Evolutionary conservation across 2,113 vertebrate genomes (phyloP).

Genomic region (Bungarus multicinctus): DNA sequence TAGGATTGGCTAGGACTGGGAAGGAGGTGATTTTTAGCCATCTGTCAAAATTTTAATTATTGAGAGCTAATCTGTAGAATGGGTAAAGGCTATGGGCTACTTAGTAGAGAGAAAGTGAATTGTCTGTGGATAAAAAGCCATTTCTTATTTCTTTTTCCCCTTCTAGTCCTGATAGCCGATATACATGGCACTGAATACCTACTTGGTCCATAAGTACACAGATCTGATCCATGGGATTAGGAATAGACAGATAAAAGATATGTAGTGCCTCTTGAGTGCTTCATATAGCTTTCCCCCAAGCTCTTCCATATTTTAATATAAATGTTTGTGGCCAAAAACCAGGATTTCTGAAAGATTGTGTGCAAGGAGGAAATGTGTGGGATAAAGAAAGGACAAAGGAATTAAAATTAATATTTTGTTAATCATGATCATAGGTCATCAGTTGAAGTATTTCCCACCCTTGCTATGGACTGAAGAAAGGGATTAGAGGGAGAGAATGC

Average conservation of each 20-base stretch:
- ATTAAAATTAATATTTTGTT: neutral
- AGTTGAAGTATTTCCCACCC: neutral
- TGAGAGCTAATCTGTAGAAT: neutral
- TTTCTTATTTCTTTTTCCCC: neutral
- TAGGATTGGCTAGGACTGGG: neutral
- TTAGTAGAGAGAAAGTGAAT: neutral
- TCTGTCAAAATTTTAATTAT: neutral
- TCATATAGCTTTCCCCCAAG: neutral
- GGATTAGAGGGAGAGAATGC: neutral
- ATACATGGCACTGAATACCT: neutral
- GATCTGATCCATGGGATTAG: neutral
- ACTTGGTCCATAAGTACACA: neutral
- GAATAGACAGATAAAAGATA: neutral
- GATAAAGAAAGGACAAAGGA: neutral
- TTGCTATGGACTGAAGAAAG: neutral
- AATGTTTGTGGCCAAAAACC: neutral
- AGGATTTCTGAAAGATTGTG: neutral
- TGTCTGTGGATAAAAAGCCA: neutral
- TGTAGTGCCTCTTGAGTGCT: neutral
- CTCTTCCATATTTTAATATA: neutral
- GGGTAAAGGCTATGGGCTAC: neutral
- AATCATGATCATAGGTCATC: neutral
- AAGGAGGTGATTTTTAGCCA: neutral
- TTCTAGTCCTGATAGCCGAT: neutral
- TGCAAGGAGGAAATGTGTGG: neutral